Evolutionary conservation across 2,888 invertebrate genomes (phyloP).

Genomic region (Diplazon laetatorius): DNA sequence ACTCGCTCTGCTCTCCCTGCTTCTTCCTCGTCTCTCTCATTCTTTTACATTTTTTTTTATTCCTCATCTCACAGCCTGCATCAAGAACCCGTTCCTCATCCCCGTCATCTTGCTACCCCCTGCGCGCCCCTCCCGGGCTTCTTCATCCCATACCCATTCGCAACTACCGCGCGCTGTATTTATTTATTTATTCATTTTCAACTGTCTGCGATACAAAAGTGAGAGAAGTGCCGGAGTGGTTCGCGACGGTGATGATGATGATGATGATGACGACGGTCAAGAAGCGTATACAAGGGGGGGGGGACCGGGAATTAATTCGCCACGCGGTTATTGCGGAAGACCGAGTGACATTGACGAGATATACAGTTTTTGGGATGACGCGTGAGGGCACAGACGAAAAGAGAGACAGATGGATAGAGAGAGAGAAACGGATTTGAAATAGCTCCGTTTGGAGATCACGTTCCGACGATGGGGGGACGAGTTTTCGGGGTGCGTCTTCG

Average conservation of each 20-base stretch:
- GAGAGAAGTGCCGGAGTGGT: conserved; percentile 31
- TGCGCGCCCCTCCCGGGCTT: no score
- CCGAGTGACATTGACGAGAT: conserved; percentile 45
- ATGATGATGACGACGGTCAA: conserved; percentile 32
- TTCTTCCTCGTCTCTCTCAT: conserved; percentile 38
- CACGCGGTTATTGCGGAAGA: conserved; percentile 44
- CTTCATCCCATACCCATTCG: conserved; percentile 8
- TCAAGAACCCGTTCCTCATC: conserved; percentile 47
- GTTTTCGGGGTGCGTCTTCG: conserved; percentile 43
- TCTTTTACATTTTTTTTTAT: conserved; percentile 36
- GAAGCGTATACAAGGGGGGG: not conserved
- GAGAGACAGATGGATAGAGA: no score
- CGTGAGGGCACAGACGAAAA: not conserved
- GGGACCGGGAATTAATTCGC: conserved; percentile 33
- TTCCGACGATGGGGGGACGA: conserved; percentile 40
- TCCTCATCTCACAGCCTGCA: conserved; percentile 35
- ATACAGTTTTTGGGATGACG: conserved; percentile 28
- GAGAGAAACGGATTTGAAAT: conserved; percentile 32
- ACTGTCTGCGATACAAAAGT: conserved; percentile 43
- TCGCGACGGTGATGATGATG: no score
- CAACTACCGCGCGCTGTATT: not conserved
- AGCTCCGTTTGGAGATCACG: conserved; percentile 2
- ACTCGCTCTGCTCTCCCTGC: conserved; percentile 21
- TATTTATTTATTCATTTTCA: conserved; percentile 49
- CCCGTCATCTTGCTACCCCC: conserved; percentile 32